These are phyloP conservation scores for Agriopis aurantiaria DNA, from an alignment of 2,888 invertebrate species.

Conservation along the genomic window DNA sequence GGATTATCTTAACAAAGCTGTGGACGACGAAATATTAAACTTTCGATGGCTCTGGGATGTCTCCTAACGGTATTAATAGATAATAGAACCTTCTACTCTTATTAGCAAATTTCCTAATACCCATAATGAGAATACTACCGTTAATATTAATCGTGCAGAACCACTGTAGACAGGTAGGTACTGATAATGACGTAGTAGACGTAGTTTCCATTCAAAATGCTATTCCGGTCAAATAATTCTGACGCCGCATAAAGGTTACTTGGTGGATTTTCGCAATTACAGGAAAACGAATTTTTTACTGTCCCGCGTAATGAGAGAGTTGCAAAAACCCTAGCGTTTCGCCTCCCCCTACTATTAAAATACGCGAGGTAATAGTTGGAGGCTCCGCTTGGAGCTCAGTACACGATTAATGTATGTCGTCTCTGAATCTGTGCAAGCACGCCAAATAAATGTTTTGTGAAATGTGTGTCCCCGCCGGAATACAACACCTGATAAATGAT, in stretches of 20 bases:
- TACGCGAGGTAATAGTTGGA: conserved; percentile 56
- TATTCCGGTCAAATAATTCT: conserved; percentile 62
- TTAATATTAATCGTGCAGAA: background rate
- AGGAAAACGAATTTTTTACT: conserved; percentile 63
- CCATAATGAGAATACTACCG: conserved; percentile 7
- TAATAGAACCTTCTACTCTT: conserved; percentile 40
- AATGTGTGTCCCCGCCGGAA: conserved; percentile 68
- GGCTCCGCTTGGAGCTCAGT: conserved; percentile 57
- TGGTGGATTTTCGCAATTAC: conserved; percentile 66
- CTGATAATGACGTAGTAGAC: conserved; percentile 46
- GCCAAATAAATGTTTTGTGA: conserved; percentile 75
- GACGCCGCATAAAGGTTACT: conserved; percentile 58
- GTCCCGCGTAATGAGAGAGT: conserved; percentile 63
- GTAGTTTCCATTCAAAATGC: conserved; percentile 59
- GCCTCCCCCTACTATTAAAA: conserved; percentile 45
- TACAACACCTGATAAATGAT: conserved; percentile 78
- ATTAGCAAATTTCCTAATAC: conserved; percentile 15
- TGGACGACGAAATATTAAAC: conserved; percentile 52
- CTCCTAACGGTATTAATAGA: conserved; percentile 48
- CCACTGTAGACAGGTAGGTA: background rate
- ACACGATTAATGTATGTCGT: conserved; percentile 67
- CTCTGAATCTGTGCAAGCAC: conserved; percentile 69
- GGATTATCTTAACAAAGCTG: conserved; percentile 54
- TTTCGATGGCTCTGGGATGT: conserved; percentile 48
- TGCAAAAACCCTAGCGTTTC: conserved; percentile 56